phyloP scores from a whole-genome alignment of 2,113 vertebrate species.

The Amphiprion ocellaris region DNA sequence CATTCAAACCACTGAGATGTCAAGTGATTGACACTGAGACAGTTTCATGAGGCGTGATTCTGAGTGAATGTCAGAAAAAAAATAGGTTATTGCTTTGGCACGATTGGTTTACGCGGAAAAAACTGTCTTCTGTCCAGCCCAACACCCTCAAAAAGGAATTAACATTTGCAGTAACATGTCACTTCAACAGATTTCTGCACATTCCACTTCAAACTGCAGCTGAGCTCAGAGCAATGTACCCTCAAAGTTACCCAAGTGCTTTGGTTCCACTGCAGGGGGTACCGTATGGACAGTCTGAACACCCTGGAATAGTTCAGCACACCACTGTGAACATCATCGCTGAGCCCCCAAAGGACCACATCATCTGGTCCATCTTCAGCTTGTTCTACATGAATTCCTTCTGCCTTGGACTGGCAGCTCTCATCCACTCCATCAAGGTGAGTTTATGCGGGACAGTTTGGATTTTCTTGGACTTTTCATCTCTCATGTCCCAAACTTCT shows the following conservation, averaged over 20 bases:
- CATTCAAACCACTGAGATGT: no score
- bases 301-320: background rate
- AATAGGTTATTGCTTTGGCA: no score
- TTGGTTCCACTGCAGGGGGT: background rate
- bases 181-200: background rate
- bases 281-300: background rate
- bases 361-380: constrained; percentile 72
- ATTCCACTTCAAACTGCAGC: background rate
- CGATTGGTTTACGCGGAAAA: no score
- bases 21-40: no score
- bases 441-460: background rate
- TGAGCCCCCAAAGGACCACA: constrained; percentile 53
- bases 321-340: background rate
- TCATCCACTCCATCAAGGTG: constrained; percentile 74
- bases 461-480: no score
- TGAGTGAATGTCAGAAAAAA: no score
- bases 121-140: no score
- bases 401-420: constrained; percentile 70
- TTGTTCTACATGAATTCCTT: constrained; percentile 18
- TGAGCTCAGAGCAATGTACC: constrained; percentile 6
- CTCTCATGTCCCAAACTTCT: background rate
- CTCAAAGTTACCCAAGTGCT: background rate
- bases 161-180: no score
- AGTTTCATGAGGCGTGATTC: no score
- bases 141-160: background rate